phyloP scores from a whole-genome alignment of 2,797 vertebrate species.

The Acanthornis magna region DNA sequence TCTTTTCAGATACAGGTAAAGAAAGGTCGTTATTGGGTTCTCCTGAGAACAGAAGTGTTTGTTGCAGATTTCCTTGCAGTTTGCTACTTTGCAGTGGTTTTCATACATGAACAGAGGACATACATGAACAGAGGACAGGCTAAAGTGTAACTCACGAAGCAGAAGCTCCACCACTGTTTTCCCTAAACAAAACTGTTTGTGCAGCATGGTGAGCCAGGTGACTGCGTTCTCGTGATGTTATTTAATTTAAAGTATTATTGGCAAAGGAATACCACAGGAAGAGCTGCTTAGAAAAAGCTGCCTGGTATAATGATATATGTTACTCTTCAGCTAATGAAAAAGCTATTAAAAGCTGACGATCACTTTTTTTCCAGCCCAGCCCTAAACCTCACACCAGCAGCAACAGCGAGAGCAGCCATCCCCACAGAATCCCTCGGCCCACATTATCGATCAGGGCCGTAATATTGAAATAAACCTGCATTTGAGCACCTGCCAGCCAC shows the following conservation, averaged over 20 bases:
- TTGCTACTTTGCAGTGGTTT: background rate
- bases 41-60: background rate
- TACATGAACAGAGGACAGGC: background rate
- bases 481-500: background rate
- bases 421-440: background rate
- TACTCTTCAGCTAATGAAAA: background rate
- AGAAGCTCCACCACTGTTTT: background rate
- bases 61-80: background rate
- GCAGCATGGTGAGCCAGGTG: background rate
- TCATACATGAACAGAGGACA: background rate
- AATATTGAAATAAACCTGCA: background rate
- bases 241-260: background rate
- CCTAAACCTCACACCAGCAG: background rate
- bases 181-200: background rate
- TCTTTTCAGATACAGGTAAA: background rate
- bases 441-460: background rate
- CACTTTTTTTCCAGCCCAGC: background rate
- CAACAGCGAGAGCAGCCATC: background rate
- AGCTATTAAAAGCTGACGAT: background rate
- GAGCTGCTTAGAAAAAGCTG: background rate
- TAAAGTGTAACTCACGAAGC: background rate
- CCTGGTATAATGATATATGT: accelerated
- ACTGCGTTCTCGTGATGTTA: background rate
- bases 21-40: background rate
- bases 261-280: background rate